A percentile compares a stretch with the other conserved stretches of the same genome.
These are phyloP conservation scores for Meloe dianella DNA, from an alignment of 2,888 invertebrate species.

Conservation along the genomic window DNA sequence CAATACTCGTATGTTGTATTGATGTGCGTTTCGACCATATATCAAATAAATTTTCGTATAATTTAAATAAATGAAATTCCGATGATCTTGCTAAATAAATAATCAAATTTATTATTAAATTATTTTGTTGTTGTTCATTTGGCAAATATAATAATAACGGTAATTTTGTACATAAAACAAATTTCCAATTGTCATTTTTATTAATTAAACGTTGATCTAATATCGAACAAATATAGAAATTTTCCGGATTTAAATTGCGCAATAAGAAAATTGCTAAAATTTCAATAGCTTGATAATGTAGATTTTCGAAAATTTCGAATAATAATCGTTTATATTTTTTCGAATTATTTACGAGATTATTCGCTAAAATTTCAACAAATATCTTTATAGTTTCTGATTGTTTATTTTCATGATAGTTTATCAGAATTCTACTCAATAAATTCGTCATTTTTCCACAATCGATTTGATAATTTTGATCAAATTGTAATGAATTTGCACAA, in stretches of 20 bases:
- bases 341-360: constrained; percentile 60
- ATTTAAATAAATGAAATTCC: constrained; percentile 53
- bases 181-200: constrained; percentile 68
- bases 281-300: constrained; percentile 68
- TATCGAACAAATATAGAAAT: constrained; percentile 59
- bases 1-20: constrained; percentile 67
- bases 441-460: constrained; percentile 38
- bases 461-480: constrained; percentile 52
- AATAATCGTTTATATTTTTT: constrained; percentile 59
- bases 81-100: constrained; percentile 63
- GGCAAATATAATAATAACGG: constrained; percentile 64
- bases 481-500: constrained; percentile 59
- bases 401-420: constrained; percentile 63
- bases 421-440: constrained; percentile 68
- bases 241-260: constrained; percentile 61
- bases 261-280: constrained; percentile 65
- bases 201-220: constrained; percentile 62
- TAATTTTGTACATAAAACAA: constrained; percentile 68
- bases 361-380: constrained; percentile 65
- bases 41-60: constrained; percentile 65
- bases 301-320: constrained; percentile 62
- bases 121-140: constrained; percentile 57
- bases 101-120: constrained; percentile 66
- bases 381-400: constrained; percentile 60
- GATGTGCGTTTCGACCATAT: constrained; percentile 74